Evolutionary conservation across 2,888 invertebrate species (phyloP), one percentile per base, ranked within the genome.

Genomic region (Oscheius sp.): DNA sequence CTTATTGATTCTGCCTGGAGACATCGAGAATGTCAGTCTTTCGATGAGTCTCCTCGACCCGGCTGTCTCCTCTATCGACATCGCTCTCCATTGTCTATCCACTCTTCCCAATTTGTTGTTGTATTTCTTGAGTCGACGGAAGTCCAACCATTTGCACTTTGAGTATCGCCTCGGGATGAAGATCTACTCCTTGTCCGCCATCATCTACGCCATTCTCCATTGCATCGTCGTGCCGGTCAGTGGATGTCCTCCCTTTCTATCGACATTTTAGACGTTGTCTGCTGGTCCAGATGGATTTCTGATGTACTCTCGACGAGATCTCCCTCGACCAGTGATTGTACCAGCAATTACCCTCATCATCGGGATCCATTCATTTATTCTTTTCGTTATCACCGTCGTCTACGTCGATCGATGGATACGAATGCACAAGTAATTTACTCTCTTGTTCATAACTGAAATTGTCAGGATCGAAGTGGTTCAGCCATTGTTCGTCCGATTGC

Each of bases 81-180:
- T 55, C 12, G 2, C 13, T 6, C 55, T 55, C 21, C 55, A 55
- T 23, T 13, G 16, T 23, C 2, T 55, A 6, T 55, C 55, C 13
- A 21, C 23, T 13, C 6, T 55, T 7, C 55, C 55, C 5, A 55
- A 55, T 55, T 7, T 55, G 21, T 5, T 55, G 3, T 23, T 55
- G 3, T 55, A 18, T 55, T 13, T 55, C 5, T 23, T 55, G 3
- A 55, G 18, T 55, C 25, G 21, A 21, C 21, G 21, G 23, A 55
- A 55, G 12, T 55, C 25, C 5, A 55, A 55, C 12, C 16, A 13
- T 5, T 13, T 55, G 2, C 55, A 55, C 25, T 55, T 55, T 23
- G 55, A 55, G 25, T 55, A 55, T 23, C 55, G 55, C 7, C 55
- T 55, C 13, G 55, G 55, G 25, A 55, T 55, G 55, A 55, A 55